Conservation (phyloP, 2,113 vertebrate genomes). For the Casuarius casuarius region DNA sequence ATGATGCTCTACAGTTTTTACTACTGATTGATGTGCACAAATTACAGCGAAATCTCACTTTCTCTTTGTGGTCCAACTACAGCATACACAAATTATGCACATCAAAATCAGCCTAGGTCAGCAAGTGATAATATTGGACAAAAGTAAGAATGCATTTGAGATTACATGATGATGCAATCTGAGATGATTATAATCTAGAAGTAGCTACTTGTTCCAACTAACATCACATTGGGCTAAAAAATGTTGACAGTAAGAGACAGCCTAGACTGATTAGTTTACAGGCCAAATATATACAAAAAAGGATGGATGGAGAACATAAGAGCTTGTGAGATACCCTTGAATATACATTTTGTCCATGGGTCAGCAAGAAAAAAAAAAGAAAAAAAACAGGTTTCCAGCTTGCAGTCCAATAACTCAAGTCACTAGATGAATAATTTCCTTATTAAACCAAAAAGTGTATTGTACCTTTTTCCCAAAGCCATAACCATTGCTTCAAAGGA, state of each 20-base stretch:
- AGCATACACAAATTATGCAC: not conserved
- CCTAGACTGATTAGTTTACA: not conserved
- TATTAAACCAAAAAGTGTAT: not conserved
- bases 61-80: not conserved
- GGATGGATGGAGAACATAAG: not conserved
- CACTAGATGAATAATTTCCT: not conserved
- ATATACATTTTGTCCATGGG: not conserved
- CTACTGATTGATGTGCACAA: not conserved
- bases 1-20: not conserved
- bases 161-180: not conserved
- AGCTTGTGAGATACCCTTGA: not conserved
- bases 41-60: not conserved
- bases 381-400: not conserved
- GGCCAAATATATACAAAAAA: not conserved
- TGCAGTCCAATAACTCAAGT: not conserved
- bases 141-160: not conserved
- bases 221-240: not conserved
- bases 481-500: slow-evolving; percentile 96
- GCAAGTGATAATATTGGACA: not conserved
- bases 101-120: not conserved
- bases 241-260: not conserved
- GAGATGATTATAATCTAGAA: not conserved
- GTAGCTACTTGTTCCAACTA: not conserved
- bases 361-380: not conserved
- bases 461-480: slow-evolving; percentile 90